Evolutionary conservation across 2,797 vertebrate species (phyloP).

Genomic region (Sphenodon punctatus): DNA sequence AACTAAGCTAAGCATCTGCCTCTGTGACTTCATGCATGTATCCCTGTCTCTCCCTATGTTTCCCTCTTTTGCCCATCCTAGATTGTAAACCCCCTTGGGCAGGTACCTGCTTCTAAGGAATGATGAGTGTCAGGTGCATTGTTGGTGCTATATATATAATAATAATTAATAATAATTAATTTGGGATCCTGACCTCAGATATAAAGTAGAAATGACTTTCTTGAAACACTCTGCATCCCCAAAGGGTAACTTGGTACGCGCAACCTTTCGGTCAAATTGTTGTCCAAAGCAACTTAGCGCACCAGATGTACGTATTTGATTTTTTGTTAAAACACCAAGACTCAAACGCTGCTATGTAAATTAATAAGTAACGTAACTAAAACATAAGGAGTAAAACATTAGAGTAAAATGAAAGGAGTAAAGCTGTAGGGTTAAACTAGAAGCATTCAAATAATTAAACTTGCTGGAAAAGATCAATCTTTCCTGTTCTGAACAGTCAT

Average conservation of each 20-base stretch:
- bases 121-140: no score
- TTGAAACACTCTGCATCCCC: neutral
- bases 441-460: neutral
- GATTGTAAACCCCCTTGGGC: no score
- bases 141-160: no score
- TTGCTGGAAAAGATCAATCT: neutral
- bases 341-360: neutral
- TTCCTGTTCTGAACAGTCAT: neutral
- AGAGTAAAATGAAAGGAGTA: neutral
- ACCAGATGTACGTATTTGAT: neutral
- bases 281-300: neutral
- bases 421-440: neutral
- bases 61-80: no score
- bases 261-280: neutral
- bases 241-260: neutral
- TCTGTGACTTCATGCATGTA: no score
- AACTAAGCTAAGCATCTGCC: no score
- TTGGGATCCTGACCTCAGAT: neutral
- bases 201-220: rapidly evolving
- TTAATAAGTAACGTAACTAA: neutral
- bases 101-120: no score
- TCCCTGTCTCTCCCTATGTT: no score
- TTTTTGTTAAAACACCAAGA: neutral
- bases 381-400: neutral
- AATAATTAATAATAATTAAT: neutral